Evolutionary conservation across 2,113 vertebrate species (phyloP), one percentile per base, ranked within the genome.

Genomic region (Ptyas mucosa): DNA sequence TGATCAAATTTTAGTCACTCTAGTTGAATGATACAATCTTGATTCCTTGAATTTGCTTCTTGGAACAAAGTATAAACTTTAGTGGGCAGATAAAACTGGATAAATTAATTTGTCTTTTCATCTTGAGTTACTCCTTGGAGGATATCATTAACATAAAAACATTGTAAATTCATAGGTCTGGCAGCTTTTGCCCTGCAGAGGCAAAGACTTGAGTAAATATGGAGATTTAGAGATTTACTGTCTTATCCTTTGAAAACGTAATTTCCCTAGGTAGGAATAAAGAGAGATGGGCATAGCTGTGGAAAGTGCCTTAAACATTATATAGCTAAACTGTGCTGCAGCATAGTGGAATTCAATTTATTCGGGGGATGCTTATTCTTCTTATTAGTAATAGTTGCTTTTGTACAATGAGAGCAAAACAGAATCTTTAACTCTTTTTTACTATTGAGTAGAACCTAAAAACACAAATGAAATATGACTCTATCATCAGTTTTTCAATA

Each of bases 191-290:
- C 96, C 96, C 96, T 96, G 95, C 94, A 97, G 96, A 96, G 95
- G 95, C 94, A 95, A 21, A 10, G 95, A 96, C 96, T 96, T 96
- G 96, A 96, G 96, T 97, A 97, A 97, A 97, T 97, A 97, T 96
- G 97, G 96, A 97, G 96, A 97, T 97, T 97, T 96, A 96, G 96
- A 97, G 96, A 96, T 96, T 97, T 96, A 97, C 95, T 97, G 94
- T 96, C 95, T 95, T 95, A 97, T 95, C 90, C 95, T 97, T 96
- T 97, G 96, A 96, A 97, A 96, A 96, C 88, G 95, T 97, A 95
- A 97, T 97, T 97, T 97, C 96, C 96, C 96, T 94, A 94, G 97
- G 94, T 97, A 95, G 95, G 46, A 75, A 64, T 93, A 93, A 94
- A 90, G 75, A 95, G 95, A 94, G 96, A 97, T 0, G 94, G 96